These are phyloP conservation scores for Oxyruncus cristatus DNA, from an alignment of 2,113 vertebrate genomes.

Conservation along the genomic window DNA sequence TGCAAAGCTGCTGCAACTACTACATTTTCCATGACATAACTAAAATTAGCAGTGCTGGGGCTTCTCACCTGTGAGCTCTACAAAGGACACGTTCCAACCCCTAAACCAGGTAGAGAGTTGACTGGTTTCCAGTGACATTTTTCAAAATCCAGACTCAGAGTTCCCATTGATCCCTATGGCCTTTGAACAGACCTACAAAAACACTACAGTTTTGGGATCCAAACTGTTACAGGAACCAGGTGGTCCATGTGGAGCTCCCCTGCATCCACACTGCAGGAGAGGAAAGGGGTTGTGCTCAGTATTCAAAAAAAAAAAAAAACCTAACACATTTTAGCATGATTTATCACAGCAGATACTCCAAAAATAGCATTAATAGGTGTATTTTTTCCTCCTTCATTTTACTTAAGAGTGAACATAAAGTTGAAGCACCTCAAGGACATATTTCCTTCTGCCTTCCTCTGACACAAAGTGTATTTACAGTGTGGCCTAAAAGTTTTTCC, in stretches of 20 bases:
- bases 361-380: background rate
- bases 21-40: conserved; percentile 24
- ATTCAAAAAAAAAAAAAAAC: background rate
- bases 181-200: background rate
- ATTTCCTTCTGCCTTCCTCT: conserved; percentile 41
- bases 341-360: background rate
- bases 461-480: conserved; percentile 69
- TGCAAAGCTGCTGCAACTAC: background rate
- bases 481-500: conserved; percentile 65
- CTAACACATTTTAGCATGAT: background rate
- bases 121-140: background rate
- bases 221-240: rapidly evolving
- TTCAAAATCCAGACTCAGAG: background rate
- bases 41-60: conserved; percentile 5
- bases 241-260: rapidly evolving
- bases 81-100: background rate
- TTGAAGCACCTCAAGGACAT: conserved; percentile 44
- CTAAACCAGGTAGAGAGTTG: rapidly evolving
- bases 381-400: background rate
- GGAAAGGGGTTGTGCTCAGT: rapidly evolving
- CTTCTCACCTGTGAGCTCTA: background rate
- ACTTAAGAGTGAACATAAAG: background rate
- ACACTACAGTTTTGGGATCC: rapidly evolving
- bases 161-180: background rate
- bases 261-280: rapidly evolving